These are phyloP conservation scores for Volucella inanis DNA, from an alignment of 2,888 invertebrate genomes.

Conservation along the genomic window DNA sequence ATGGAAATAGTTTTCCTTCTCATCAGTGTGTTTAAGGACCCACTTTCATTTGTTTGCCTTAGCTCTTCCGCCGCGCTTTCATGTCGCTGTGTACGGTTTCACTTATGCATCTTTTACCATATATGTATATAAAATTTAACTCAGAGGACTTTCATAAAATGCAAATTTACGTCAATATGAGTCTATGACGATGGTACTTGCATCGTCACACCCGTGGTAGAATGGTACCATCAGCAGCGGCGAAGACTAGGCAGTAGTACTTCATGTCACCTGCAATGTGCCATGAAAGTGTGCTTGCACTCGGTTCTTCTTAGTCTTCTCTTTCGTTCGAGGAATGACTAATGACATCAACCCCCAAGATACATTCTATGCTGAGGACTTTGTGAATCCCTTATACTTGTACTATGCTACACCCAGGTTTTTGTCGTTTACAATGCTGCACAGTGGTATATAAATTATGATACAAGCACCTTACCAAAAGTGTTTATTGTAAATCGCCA, in stretches of 20 bases:
- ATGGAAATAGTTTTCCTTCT: slow-evolving; percentile 72
- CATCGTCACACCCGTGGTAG: slow-evolving; percentile 46
- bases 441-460: slow-evolving; percentile 27
- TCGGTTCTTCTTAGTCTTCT: slow-evolving; percentile 33
- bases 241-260: slow-evolving; percentile 38
- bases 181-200: slow-evolving; percentile 56
- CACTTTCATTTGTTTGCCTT: slow-evolving; percentile 72
- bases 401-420: background rate
- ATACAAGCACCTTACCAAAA: slow-evolving; percentile 25
- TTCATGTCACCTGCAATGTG: slow-evolving; percentile 56
- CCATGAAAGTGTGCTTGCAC: slow-evolving; percentile 40
- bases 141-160: slow-evolving; percentile 70
- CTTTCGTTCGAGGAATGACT: slow-evolving; percentile 53
- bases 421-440: slow-evolving; percentile 23
- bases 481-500: slow-evolving; percentile 46
- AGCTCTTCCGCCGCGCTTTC: slow-evolving; percentile 69
- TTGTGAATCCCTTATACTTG: slow-evolving; percentile 32
- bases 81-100: slow-evolving; percentile 71
- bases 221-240: slow-evolving; percentile 4
- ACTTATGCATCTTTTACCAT: slow-evolving; percentile 73
- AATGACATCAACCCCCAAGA: slow-evolving; percentile 59
- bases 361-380: slow-evolving; percentile 30
- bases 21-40: slow-evolving; percentile 74
- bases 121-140: slow-evolving; percentile 68
- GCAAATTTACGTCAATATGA: slow-evolving; percentile 72